Conservation (phyloP, 2,888 invertebrate species). For the Myathropa florea region DNA sequence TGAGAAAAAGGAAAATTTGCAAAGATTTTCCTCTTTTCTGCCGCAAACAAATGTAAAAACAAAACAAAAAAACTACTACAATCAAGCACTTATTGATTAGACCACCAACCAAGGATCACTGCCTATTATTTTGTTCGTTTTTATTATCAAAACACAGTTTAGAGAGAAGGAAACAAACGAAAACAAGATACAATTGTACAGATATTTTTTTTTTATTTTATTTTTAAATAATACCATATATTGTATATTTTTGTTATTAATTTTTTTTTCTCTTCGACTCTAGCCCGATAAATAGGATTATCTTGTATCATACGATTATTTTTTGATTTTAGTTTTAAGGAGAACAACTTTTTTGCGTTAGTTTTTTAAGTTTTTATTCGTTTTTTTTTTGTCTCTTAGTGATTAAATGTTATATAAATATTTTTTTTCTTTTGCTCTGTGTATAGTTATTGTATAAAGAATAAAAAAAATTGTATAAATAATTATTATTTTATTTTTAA, state of each 20-base stretch:
- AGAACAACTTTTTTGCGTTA: slow-evolving; percentile 27
- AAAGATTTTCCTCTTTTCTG: not conserved
- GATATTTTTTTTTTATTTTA: slow-evolving; percentile 33
- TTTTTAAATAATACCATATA: slow-evolving; percentile 19
- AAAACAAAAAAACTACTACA: slow-evolving; percentile 24
- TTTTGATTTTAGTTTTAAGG: slow-evolving; percentile 18
- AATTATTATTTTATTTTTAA: slow-evolving; percentile 67
- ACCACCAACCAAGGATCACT: slow-evolving; percentile 73
- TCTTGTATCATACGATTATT: slow-evolving; percentile 42
- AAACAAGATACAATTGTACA: slow-evolving; percentile 51
- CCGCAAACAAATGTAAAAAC: slow-evolving; percentile 40
- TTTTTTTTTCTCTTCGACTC: slow-evolving; percentile 27
- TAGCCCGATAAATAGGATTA: not conserved
- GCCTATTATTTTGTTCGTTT: slow-evolving; percentile 54
- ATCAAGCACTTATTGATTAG: slow-evolving; percentile 43
- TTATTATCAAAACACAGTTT: slow-evolving; percentile 6
- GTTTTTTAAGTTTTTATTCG: slow-evolving; percentile 19
- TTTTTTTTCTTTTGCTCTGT: slow-evolving; percentile 50
- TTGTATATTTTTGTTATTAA: slow-evolving; percentile 64
- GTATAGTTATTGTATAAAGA: slow-evolving; percentile 70
- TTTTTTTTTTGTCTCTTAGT: slow-evolving; percentile 25
- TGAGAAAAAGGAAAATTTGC: not conserved
- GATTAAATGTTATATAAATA: slow-evolving; percentile 22
- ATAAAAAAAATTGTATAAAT: slow-evolving; percentile 58
- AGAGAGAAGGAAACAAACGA: not conserved